Evolutionary conservation across 2,113 vertebrate genomes (phyloP).

Genomic region (Myxocyprinus asiaticus): DNA sequence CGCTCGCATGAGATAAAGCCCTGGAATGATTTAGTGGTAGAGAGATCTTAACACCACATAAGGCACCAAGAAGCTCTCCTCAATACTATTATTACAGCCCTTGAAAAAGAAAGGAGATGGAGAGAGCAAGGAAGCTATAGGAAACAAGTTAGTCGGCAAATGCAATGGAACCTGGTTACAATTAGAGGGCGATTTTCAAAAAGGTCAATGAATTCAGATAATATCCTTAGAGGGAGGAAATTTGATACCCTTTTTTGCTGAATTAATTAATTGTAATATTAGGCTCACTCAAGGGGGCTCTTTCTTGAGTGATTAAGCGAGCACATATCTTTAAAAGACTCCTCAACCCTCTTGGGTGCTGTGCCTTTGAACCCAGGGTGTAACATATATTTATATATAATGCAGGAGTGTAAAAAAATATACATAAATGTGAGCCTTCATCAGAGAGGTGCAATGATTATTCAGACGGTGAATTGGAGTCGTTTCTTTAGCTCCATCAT

Average conservation of each 20-base stretch:
- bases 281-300: slow-evolving; percentile 93
- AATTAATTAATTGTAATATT: slow-evolving; percentile 99
- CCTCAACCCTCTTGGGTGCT: slow-evolving; percentile 72
- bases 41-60: slow-evolving; percentile 54
- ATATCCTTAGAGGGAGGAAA: slow-evolving; percentile 97
- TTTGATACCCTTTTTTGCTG: slow-evolving; percentile 97
- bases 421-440: slow-evolving; percentile 52
- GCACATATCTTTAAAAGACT: slow-evolving; percentile 88
- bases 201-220: slow-evolving; percentile 99
- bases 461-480: slow-evolving; percentile 58
- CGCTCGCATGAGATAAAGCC: slow-evolving; percentile 71
- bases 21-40: slow-evolving; percentile 62
- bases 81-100: slow-evolving; percentile 78
- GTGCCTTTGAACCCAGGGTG: slow-evolving; percentile 77
- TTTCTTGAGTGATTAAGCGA: slow-evolving; percentile 99
- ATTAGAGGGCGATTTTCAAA: slow-evolving; percentile 98
- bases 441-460: slow-evolving; percentile 23
- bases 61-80: slow-evolving; percentile 46
- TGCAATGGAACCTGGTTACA: slow-evolving; percentile 89
- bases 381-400: slow-evolving; percentile 74
- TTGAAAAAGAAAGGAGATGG: slow-evolving; percentile 45
- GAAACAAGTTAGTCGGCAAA: slow-evolving; percentile 88
- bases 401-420: slow-evolving; percentile 72
- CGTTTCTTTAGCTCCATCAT: background rate
- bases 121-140: slow-evolving; percentile 74